Base-by-base conservation (phyloP, 1,140 invertebrate species). In the Plectrocnemia conspersa region DNA sequence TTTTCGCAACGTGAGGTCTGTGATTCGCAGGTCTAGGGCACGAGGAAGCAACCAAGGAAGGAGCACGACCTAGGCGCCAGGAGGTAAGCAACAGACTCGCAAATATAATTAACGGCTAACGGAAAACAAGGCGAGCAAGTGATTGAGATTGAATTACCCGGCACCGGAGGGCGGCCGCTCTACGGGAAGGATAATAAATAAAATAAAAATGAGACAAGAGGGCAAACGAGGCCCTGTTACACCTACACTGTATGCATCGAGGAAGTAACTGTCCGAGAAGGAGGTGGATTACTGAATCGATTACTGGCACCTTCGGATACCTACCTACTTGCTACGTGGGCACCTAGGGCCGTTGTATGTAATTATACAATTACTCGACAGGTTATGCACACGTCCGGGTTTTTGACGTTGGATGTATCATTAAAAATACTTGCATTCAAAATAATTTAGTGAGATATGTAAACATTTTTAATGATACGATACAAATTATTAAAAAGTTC, bases 61-160 rank as follows among this genome's bases (percentile, higher is more conserved):
- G n/a, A n/a, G n/a, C n/a, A n/a, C n/a, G n/a, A n/a, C n/a, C 16
- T n/a, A 40, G 36, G 36, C 6, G 36, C 11, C n/a, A 40, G 36
- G 16, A n/a, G 7, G 16, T 9, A 13, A 13, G 6, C 6, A 40
- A n/a, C 36, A 40, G 15, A 18, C 27, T 7, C 27, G n/a, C 27
- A 32, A n/a, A 32, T 7, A 9, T 7, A 7, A 7, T 7, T 7
- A 32, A n/a, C 52, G 41, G 11, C 50, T 53, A 53, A 53, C 50
- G 50, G 52, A 48, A 55, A 38, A 16, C 6, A 35, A 47, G 46
- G 38, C 21, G 42, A 47, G 47, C 52, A 45, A 55, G 57, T 59
- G 57, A 59, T 59, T 59, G 52, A 52, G 52, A 59, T 59, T 59
- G 57, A 59, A 59, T 59, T 59, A 59, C 57, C 46, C 36, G 50